phyloP scores from a whole-genome alignment of 2,888 invertebrate species.

The Cephalotes varians region DNA sequence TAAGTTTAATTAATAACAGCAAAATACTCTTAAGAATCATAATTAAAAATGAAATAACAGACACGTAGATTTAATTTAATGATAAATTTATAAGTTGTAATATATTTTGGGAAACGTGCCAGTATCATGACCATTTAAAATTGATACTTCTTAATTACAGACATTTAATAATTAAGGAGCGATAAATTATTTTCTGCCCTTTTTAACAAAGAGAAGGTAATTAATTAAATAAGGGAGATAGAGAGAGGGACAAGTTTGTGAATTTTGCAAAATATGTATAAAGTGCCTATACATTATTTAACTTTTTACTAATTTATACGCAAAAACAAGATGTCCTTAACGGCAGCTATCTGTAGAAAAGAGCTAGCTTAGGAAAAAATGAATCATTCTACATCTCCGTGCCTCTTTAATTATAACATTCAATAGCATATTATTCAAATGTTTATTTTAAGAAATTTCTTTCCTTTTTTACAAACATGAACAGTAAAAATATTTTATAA shows the following conservation, averaged over 20 bases:
- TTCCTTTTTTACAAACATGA: background rate
- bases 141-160: constrained; percentile 3
- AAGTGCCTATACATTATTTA: constrained; percentile 40
- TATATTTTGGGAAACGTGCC: constrained; percentile 73
- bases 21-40: background rate
- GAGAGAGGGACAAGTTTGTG: background rate
- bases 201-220: background rate
- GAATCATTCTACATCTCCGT: background rate
- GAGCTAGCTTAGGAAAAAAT: background rate
- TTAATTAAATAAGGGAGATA: background rate
- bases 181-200: background rate
- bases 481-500: background rate
- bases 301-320: background rate
- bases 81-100: constrained; percentile 14
- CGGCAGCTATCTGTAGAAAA: constrained; percentile 68
- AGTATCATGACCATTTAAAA: constrained; percentile 61
- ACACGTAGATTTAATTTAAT: constrained; percentile 10
- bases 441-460: background rate
- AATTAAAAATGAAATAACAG: constrained; percentile 3
- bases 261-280: constrained; percentile 12
- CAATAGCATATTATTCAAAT: constrained; percentile 9
- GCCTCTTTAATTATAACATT: background rate
- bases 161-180: constrained; percentile 5
- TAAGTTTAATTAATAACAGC: constrained; percentile 10
- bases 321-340: constrained; percentile 60